Conservation (phyloP, 92 coral and sea anemone species). For the Heliopora coerulea region DNA sequence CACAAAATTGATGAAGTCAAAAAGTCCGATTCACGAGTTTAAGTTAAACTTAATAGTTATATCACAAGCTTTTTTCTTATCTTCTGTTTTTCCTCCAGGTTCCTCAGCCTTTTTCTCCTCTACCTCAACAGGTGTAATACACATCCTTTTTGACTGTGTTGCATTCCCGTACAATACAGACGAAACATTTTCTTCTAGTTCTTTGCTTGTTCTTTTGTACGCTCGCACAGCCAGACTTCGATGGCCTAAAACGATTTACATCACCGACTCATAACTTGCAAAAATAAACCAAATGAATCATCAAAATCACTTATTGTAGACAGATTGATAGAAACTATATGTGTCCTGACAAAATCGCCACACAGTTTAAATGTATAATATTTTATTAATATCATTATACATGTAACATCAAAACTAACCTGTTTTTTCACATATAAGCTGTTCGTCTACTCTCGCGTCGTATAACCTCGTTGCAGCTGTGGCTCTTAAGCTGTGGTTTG, state of each 20-base stretch:
- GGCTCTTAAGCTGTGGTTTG: slow-evolving; percentile 40
- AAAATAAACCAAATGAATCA: background rate
- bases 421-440: slow-evolving; percentile 42
- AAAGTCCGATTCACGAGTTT: background rate
- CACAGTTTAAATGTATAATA: too few species aligned
- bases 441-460: slow-evolving; percentile 34
- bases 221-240: slow-evolving; percentile 42
- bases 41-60: slow-evolving; percentile 13
- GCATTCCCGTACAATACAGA: slow-evolving; percentile 38
- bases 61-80: background rate
- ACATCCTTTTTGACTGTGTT: background rate
- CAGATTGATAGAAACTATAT: background rate
- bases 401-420: slow-evolving; percentile 5
- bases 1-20: background rate
- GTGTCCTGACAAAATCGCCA: background rate
- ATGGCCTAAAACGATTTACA: slow-evolving; percentile 27
- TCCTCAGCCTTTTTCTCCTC: slow-evolving; percentile 13
- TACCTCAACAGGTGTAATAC: background rate
- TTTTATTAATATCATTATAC: too few species aligned
- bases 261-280: background rate
- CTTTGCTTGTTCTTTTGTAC: slow-evolving; percentile 43
- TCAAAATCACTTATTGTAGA: background rate
- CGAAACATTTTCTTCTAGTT: slow-evolving; percentile 34
- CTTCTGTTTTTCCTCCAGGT: background rate
- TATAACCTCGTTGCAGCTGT: slow-evolving; percentile 35